Conservation (phyloP, 1,140 invertebrate species). For the Ectropis grisescens region DNA sequence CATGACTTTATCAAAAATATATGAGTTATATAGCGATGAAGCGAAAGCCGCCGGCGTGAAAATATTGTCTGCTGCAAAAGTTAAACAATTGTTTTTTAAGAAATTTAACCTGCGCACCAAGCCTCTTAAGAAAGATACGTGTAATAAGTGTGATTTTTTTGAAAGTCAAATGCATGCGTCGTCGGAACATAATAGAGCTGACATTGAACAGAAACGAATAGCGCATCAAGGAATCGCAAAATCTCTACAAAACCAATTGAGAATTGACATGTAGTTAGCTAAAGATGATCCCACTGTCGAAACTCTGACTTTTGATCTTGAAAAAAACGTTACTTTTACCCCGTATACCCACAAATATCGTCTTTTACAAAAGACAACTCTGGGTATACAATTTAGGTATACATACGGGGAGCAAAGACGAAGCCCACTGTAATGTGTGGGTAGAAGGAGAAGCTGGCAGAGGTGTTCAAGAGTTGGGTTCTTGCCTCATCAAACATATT, state of each 20-base stretch:
- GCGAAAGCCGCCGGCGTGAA: neutral
- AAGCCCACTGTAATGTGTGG: constrained; percentile 30
- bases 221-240: constrained; percentile 3
- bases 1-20: constrained; percentile 12
- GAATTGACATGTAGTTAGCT: constrained; percentile 6
- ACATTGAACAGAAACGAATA: constrained; percentile 2
- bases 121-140: constrained; percentile 7
- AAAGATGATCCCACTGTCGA: constrained; percentile 2
- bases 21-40: constrained; percentile 1
- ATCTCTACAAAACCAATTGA: constrained; percentile 1
- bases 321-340: constrained; percentile 35
- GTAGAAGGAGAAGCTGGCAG: constrained; percentile 29
- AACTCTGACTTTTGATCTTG: constrained; percentile 30
- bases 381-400: constrained; percentile 27
- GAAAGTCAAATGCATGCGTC: constrained; percentile 3
- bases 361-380: too few species aligned
- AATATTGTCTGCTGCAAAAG: constrained; percentile 3
- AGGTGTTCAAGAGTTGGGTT: constrained; percentile 36
- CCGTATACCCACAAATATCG: constrained; percentile 24
- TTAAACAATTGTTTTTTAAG: constrained; percentile 9
- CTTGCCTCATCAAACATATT: constrained; percentile 30
- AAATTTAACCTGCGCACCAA: constrained; percentile 11
- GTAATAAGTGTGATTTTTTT: constrained; percentile 10
- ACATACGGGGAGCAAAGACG: constrained; percentile 16
- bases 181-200: constrained; percentile 1